A percentile compares a stretch with the other conserved stretches of the same genome.
These are phyloP conservation scores for Biston stratarius DNA, from an alignment of 2,888 invertebrate species.

Conservation along the genomic window DNA sequence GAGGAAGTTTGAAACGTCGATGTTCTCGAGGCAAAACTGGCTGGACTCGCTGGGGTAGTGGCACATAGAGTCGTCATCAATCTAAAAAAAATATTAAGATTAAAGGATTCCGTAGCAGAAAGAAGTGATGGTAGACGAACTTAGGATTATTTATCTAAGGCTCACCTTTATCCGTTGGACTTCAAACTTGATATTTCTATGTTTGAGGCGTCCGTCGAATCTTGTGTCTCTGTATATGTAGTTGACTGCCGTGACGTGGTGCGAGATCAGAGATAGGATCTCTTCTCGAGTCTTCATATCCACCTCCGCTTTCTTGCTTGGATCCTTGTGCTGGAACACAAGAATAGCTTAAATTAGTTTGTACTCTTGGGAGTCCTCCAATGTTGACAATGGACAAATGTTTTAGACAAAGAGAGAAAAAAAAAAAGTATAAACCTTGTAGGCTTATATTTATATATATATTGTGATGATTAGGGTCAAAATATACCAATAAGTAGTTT, in stretches of 20 bases:
- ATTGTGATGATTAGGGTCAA: not conserved
- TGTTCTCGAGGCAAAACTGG: slow-evolving; percentile 98
- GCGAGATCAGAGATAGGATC: slow-evolving; percentile 98
- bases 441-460: too few relatives aligned
- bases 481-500: not conserved
- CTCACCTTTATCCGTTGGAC: slow-evolving; percentile 90
- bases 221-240: slow-evolving; percentile 98
- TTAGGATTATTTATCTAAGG: not conserved
- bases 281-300: slow-evolving; percentile 98
- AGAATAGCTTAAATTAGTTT: not conserved
- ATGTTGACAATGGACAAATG: not conserved
- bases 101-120: not conserved
- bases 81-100: slow-evolving; percentile 83
- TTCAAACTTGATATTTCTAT: slow-evolving; percentile 98
- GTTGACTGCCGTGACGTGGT: slow-evolving; percentile 99
- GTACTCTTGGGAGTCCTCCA: not conserved
- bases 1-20: slow-evolving; percentile 99
- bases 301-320: slow-evolving; percentile 88
- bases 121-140: not conserved
- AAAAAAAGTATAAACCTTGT: not conserved
- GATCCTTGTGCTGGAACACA: slow-evolving; percentile 89
- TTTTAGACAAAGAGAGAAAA: not conserved
- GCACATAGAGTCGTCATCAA: slow-evolving; percentile 96
- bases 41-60: slow-evolving; percentile 88
- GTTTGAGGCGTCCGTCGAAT: slow-evolving; percentile 96